A percentile compares a stretch with the other conserved stretches of the same genome.
Evolutionary conservation across 2,888 invertebrate genomes (phyloP).

Genomic region (Rhorus exstirpatorius): DNA sequence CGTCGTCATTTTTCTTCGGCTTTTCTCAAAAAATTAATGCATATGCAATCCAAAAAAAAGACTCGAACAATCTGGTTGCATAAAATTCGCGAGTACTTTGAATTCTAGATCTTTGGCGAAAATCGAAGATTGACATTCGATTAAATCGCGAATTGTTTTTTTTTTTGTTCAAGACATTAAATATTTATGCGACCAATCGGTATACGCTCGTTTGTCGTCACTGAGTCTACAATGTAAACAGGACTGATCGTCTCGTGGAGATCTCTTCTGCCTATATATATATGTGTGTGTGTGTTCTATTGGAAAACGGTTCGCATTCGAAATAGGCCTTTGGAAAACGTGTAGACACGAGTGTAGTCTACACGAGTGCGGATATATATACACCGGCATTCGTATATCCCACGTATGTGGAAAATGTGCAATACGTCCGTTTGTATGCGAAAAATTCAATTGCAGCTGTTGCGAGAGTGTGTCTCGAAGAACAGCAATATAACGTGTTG

Average conservation of each 20-base stretch:
- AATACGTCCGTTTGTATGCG: conserved; percentile 7
- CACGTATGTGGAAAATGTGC: conserved; percentile 7
- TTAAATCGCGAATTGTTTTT: too few relatives aligned
- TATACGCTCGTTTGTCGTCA: neutral
- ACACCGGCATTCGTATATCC: conserved; percentile 1
- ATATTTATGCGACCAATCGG: conserved; percentile 5
- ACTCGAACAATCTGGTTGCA: too few relatives aligned
- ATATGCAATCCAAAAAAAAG: too few relatives aligned
- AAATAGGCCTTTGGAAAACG: conserved; percentile 8
- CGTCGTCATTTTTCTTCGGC: too few relatives aligned
- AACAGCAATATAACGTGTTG: conserved; percentile 28
- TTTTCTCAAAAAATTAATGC: too few relatives aligned
- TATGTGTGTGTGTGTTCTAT: conserved; percentile 19
- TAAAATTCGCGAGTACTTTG: neutral
- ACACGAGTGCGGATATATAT: neutral
- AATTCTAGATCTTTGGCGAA: neutral
- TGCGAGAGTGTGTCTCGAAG: conserved; percentile 14
- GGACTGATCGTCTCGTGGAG: conserved; percentile 18
- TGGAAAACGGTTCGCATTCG: conserved; percentile 60
- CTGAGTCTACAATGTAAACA: conserved; percentile 14
- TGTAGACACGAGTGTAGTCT: conserved; percentile 22
- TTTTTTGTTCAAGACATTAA: neutral
- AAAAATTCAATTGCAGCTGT: conserved; percentile 33
- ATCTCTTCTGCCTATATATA: neutral
- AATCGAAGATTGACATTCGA: neutral